phyloP scores from a whole-genome alignment of 2,888 invertebrate species.

The Drosophila bunnanda region DNA sequence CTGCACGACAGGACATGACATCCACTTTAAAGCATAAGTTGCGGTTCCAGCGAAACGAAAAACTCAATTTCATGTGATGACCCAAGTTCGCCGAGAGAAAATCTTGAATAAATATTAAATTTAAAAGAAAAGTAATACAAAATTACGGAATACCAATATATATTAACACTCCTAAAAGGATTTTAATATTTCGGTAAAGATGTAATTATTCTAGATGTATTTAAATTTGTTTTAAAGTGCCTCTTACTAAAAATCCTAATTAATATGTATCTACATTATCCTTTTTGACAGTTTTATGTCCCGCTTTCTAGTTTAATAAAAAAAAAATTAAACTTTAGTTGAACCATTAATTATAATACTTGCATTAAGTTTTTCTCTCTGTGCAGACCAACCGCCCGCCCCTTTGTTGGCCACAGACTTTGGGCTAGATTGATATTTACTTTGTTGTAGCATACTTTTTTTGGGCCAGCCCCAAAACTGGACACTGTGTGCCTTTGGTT shows the following conservation, averaged over 20 bases:
- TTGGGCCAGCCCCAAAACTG: constrained; percentile 31
- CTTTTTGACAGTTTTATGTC: too few relatives aligned
- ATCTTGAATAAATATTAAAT: neutral
- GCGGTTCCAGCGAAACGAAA: constrained; percentile 78
- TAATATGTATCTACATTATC: too few relatives aligned
- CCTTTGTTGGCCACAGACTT: constrained; percentile 20
- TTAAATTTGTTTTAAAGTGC: too few relatives aligned
- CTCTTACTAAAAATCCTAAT: too few relatives aligned
- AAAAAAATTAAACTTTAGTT: too few relatives aligned
- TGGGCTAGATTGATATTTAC: constrained; percentile 69
- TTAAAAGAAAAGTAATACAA: too few relatives aligned
- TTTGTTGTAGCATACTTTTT: constrained; percentile 59
- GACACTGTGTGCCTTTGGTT: constrained; percentile 15
- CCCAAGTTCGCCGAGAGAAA: neutral
- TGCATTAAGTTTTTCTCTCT: neutral
- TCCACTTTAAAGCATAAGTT: constrained; percentile 81
- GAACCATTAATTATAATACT: neutral
- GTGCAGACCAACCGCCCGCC: neutral
- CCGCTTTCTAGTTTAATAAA: too few relatives aligned
- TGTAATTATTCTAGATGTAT: too few relatives aligned
- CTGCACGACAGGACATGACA: constrained; percentile 53
- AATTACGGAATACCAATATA: too few relatives aligned
- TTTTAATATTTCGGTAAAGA: too few relatives aligned
- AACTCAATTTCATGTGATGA: constrained; percentile 55
- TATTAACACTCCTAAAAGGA: too few relatives aligned